Evolutionary conservation across 2,113 vertebrate species (phyloP).

Genomic region (Echinops telfairi): DNA sequence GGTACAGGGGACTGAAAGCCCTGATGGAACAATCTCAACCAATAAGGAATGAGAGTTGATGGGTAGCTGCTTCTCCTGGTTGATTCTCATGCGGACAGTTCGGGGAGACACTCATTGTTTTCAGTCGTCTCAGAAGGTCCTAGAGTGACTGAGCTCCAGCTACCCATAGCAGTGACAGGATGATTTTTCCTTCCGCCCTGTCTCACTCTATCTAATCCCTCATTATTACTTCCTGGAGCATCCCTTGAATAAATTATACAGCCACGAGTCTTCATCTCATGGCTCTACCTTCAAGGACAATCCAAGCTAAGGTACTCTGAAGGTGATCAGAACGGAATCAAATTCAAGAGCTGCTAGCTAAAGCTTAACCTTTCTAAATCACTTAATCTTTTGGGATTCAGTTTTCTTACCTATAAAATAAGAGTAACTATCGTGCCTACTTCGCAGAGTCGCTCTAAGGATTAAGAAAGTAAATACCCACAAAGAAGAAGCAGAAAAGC

Average conservation of each 20-base stretch:
- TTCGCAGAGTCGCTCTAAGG: neutral
- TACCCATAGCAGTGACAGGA: neutral
- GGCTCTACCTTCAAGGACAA: neutral
- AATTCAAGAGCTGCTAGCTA: conserved; percentile 16
- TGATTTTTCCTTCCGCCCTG: neutral
- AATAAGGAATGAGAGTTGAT: neutral
- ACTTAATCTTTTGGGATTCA: neutral
- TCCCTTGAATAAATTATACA: conserved; percentile 46
- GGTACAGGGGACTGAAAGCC: neutral
- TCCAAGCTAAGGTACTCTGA: conserved; percentile 2
- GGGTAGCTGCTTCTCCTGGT: neutral
- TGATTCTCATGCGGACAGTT: neutral
- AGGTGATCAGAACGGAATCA: conserved; percentile 16
- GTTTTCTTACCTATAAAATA: conserved; percentile 37
- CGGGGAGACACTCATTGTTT: neutral
- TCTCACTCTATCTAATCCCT: conserved; percentile 5
- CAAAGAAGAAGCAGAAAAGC: neutral
- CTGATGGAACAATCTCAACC: neutral
- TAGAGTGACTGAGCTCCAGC: neutral
- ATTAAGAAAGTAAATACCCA: conserved; percentile 33
- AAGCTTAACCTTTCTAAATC: conserved; percentile 20
- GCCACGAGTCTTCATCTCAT: neutral
- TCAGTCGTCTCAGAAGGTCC: neutral
- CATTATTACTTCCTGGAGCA: neutral
- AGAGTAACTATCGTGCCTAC: neutral